Conservation (phyloP, 2,888 invertebrate species). For the Eupithecia tripunctaria region DNA sequence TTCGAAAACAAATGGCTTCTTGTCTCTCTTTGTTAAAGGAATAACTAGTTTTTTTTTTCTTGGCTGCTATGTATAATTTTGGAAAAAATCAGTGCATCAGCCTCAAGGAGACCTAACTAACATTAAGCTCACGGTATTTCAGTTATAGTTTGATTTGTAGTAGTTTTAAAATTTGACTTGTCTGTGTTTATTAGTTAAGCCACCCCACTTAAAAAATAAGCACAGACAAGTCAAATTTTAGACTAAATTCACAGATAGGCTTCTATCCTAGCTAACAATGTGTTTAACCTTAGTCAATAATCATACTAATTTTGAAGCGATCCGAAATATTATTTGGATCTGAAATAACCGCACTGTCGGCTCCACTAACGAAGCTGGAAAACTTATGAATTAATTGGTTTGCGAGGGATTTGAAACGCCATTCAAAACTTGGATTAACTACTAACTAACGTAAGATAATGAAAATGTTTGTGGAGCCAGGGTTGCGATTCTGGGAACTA, state of each 20-base stretch:
- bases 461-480: constrained; percentile 31
- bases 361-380: constrained; percentile 12
- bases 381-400: constrained; percentile 31
- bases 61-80: neutral
- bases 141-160: too few relatives aligned
- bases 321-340: neutral
- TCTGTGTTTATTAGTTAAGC: too few relatives aligned
- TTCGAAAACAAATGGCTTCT: neutral
- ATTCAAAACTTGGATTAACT: constrained; percentile 25
- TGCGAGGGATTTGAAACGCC: constrained; percentile 17
- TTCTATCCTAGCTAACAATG: neutral
- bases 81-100: neutral
- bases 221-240: neutral
- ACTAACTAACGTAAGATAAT: constrained; percentile 24
- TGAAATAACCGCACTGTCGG: constrained; percentile 11
- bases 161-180: too few relatives aligned
- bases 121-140: too few relatives aligned
- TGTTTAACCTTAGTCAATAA: neutral
- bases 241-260: neutral
- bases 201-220: neutral
- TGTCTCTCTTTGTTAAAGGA: neutral
- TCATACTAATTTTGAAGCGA: neutral
- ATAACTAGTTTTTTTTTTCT: neutral
- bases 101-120: too few relatives aligned
- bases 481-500: neutral